Conservation (phyloP, 2,888 invertebrate species). For the Habrosyne pyritoides region DNA sequence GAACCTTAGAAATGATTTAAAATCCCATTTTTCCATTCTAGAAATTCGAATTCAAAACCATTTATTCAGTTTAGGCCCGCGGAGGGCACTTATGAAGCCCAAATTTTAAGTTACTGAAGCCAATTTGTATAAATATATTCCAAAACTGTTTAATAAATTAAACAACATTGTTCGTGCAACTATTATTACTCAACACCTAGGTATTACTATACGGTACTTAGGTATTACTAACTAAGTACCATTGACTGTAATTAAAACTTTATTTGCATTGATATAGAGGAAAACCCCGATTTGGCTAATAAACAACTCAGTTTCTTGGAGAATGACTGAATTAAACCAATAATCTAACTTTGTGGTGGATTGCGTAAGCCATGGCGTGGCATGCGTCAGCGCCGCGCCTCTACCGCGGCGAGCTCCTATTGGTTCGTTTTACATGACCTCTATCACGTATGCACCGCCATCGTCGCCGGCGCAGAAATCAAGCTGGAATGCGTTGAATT, state of each 20-base stretch:
- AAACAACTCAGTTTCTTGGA: not conserved
- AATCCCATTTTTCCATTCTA: too few relatives aligned
- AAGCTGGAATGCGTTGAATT: constrained; percentile 1
- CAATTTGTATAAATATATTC: too few relatives aligned
- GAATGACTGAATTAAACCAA: not conserved
- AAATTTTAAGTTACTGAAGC: too few relatives aligned
- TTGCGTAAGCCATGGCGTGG: constrained; percentile 58
- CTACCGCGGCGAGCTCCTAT: constrained; percentile 39
- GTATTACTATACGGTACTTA: not conserved
- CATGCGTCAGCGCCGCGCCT: constrained; percentile 68
- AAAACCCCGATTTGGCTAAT: not conserved
- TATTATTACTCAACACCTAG: too few relatives aligned
- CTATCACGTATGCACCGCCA: constrained; percentile 47
- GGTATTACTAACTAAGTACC: not conserved
- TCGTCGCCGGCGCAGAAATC: constrained; percentile 7
- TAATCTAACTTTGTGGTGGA: constrained; percentile 25
- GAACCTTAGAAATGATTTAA: too few relatives aligned
- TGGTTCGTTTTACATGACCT: constrained; percentile 54
- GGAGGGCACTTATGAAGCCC: too few relatives aligned
- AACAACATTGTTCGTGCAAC: too few relatives aligned
- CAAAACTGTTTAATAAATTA: too few relatives aligned
- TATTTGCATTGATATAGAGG: not conserved
- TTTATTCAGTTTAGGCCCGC: too few relatives aligned
- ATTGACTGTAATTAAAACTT: too few relatives aligned
- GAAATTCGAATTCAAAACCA: too few relatives aligned